A percentile compares a stretch with the other conserved stretches of the same genome.
phyloP scores from a whole-genome alignment of 92 coral and sea anemone species.

The Palythoa grandiflora region DNA sequence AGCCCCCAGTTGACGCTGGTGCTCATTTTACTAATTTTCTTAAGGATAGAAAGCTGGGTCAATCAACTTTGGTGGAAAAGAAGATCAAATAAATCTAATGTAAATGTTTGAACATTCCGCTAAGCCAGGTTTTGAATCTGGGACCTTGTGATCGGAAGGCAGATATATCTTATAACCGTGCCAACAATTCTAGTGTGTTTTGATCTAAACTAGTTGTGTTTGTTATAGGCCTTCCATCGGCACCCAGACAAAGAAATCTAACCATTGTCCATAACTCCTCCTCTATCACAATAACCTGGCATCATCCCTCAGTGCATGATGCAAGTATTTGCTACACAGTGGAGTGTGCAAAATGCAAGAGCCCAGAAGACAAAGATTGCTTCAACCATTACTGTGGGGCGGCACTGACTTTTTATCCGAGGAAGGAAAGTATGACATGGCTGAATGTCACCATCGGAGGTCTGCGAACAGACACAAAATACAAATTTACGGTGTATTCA shows the following conservation, averaged over 20 bases:
- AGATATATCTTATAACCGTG: too few relatives aligned
- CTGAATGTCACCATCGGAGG: constrained; percentile 68
- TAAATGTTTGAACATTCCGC: too few relatives aligned
- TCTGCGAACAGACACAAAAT: constrained; percentile 56
- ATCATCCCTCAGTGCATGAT: constrained; percentile 30
- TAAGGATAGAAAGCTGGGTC: too few relatives aligned
- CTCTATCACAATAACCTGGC: constrained; percentile 57
- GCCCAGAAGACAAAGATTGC: constrained; percentile 57
- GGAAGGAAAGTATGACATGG: constrained; percentile 45
- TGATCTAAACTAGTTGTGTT: background rate
- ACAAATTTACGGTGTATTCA: constrained; percentile 75
- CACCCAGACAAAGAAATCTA: constrained; percentile 52
- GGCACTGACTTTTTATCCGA: constrained; percentile 52
- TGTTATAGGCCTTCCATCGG: constrained; percentile 59
- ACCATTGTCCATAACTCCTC: constrained; percentile 56
- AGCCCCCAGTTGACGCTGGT: too few relatives aligned
- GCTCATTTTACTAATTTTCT: too few relatives aligned
- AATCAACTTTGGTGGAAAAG: too few relatives aligned
- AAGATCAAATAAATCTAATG: too few relatives aligned
- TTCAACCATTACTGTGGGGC: constrained; percentile 55
- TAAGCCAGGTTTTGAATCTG: too few relatives aligned
- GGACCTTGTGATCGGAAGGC: too few relatives aligned
- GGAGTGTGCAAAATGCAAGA: constrained; percentile 74
- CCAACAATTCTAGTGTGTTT: too few relatives aligned
- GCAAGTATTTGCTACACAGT: constrained; percentile 47